A percentile compares a stretch with the other conserved stretches of the same genome.
phyloP scores from a whole-genome alignment of 2,888 invertebrate genomes.

The Liposcelis brunnea region DNA sequence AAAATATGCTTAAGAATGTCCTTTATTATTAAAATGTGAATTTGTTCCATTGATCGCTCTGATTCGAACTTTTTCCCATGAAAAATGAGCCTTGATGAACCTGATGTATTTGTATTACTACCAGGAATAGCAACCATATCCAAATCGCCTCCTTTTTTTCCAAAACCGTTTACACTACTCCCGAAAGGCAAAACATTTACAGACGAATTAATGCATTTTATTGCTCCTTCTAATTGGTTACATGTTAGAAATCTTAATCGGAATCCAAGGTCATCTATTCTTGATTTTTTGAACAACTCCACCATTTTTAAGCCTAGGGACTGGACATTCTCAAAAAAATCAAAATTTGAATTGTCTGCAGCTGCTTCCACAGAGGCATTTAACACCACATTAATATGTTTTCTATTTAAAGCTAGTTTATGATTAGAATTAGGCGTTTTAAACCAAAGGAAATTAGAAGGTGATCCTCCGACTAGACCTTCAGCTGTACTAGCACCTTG shows the following conservation, averaged over 20 bases:
- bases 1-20: background rate
- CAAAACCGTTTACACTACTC: background rate
- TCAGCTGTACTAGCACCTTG: background rate
- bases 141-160: background rate
- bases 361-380: too few species aligned
- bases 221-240: background rate
- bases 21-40: background rate
- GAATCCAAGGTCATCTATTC: slow-evolving; percentile 2
- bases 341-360: background rate
- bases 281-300: background rate
- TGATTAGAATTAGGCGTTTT: background rate
- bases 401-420: background rate
- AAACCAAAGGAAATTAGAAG: slow-evolving; percentile 2
- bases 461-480: background rate
- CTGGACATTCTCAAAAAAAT: background rate
- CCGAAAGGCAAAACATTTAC: background rate
- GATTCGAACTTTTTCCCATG: background rate
- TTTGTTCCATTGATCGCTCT: background rate
- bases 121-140: background rate
- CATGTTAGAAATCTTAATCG: background rate
- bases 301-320: background rate
- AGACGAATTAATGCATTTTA: background rate
- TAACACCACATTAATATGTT: background rate
- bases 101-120: too few species aligned
- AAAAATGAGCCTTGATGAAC: background rate